These are phyloP conservation scores for Gallinago media DNA, from an alignment of 2,113 vertebrate species.

Conservation along the genomic window DNA sequence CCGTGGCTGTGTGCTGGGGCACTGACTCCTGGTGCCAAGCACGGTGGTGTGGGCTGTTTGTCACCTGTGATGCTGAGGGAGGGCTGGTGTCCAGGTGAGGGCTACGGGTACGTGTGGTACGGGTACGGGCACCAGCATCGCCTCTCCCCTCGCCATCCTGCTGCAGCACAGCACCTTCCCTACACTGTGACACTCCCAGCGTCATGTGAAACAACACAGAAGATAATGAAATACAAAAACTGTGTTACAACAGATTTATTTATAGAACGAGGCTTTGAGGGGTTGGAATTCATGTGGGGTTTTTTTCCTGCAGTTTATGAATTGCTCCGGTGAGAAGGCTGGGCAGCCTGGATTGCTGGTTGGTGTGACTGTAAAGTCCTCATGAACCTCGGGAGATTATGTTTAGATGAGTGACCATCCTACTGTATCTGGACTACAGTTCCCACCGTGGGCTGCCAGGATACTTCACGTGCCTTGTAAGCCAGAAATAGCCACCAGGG, in stretches of 20 bases:
- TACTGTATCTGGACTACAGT: background rate
- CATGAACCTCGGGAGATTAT: background rate
- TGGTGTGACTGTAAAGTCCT: background rate
- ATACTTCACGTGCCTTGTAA: background rate
- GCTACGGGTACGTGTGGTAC: background rate
- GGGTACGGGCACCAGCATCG: background rate
- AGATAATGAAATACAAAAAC: conserved; percentile 20
- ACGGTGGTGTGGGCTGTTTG: background rate
- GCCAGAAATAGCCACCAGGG: conserved; percentile 32
- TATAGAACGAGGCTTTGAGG: conserved; percentile 32
- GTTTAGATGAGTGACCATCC: background rate
- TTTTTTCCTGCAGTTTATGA: background rate
- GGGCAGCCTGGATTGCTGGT: background rate
- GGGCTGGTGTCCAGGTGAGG: background rate
- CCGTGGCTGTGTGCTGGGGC: background rate
- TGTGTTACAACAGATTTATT: conserved; percentile 16
- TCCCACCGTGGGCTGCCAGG: background rate
- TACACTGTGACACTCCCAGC: background rate
- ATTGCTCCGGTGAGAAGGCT: conserved; percentile 2
- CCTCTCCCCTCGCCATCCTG: background rate
- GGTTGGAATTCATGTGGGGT: background rate
- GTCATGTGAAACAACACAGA: background rate
- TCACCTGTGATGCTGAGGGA: background rate
- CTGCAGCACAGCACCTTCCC: background rate
- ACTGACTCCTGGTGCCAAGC: background rate